phyloP scores from a whole-genome alignment of 2,113 vertebrate genomes.

The Neodontobutis hainanensis region DNA sequence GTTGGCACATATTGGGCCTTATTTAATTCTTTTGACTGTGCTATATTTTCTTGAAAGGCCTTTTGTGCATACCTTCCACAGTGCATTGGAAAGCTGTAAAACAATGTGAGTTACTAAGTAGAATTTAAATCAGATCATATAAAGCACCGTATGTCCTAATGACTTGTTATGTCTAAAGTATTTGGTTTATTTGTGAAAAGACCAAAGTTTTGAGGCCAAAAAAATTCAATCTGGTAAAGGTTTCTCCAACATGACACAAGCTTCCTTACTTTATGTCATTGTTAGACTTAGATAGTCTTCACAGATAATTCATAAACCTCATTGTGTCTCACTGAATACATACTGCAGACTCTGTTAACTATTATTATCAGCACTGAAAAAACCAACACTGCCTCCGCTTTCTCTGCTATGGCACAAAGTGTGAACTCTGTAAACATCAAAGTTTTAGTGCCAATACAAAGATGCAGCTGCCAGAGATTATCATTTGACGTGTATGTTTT shows the following conservation, averaged over 20 bases:
- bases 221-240: conserved; percentile 43
- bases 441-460: conserved; percentile 32
- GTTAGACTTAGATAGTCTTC: too few relatives aligned
- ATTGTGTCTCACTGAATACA: conserved; percentile 23
- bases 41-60: conserved; percentile 18
- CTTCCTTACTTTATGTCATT: conserved; percentile 52
- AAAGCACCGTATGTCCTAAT: conserved; percentile 14
- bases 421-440: conserved; percentile 31
- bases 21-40: conserved; percentile 14
- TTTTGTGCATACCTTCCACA: conserved; percentile 5
- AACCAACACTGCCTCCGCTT: conserved; percentile 54
- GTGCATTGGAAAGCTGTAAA: conserved; percentile 26
- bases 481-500: not conserved
- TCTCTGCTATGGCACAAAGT: conserved; percentile 37
- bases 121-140: not conserved
- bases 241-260: conserved; percentile 60
- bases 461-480: conserved; percentile 34
- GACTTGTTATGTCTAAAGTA: conserved; percentile 4
- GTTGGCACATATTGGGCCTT: conserved; percentile 23
- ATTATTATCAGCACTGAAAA: conserved; percentile 56
- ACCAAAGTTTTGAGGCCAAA: conserved; percentile 79
- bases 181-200: conserved; percentile 36
- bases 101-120: not conserved
- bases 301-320: conserved; percentile 42
- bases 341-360: conserved; percentile 12